Conservation (phyloP, 2,113 vertebrate genomes). For the Chlamydotis undulata region DNA sequence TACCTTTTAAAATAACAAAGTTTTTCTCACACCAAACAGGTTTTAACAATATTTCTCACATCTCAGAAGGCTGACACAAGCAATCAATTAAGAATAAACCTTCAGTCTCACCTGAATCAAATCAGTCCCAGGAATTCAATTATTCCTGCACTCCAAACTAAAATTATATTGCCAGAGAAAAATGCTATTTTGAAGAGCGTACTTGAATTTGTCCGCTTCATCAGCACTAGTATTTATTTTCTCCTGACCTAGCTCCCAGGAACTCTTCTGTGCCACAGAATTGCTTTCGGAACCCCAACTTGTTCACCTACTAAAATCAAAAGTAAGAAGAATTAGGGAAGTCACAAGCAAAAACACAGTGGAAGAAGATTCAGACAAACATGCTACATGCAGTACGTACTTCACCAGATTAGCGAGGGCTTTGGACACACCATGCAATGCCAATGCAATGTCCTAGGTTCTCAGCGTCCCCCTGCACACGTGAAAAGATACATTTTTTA, state of each 20-base stretch:
- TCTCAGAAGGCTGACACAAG: background rate
- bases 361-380: background rate
- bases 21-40: background rate
- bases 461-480: slow-evolving; percentile 12
- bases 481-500: background rate
- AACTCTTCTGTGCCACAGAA: background rate
- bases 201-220: background rate
- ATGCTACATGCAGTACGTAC: background rate
- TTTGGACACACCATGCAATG: slow-evolving; percentile 26
- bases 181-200: background rate
- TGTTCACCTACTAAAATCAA: background rate
- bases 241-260: background rate
- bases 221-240: background rate
- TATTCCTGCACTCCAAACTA: background rate
- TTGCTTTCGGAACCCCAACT: background rate
- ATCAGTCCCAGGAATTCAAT: slow-evolving; percentile 4
- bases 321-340: slow-evolving; percentile 12
- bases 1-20: background rate
- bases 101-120: slow-evolving; percentile 19
- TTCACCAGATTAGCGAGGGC: background rate
- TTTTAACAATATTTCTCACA: background rate
- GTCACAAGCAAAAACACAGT: background rate
- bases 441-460: background rate
- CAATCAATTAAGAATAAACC: background rate
- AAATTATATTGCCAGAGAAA: background rate